phyloP scores from a whole-genome alignment of 1,140 invertebrate species.

The Globodera ellingtonae region DNA sequence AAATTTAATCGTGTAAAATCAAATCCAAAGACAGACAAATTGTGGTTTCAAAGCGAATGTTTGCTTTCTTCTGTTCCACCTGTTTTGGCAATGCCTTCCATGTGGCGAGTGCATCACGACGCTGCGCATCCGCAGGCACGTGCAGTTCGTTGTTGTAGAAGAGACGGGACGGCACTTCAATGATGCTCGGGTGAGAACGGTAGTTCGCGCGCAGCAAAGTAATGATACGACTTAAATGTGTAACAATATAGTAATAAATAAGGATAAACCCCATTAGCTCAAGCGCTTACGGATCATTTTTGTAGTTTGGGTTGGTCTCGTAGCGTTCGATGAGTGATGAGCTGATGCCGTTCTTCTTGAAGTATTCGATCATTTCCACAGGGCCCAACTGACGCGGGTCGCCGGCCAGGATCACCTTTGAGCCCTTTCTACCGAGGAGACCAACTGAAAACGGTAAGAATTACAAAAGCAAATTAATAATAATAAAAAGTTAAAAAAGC shows the following conservation, averaged over 20 bases:
- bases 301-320: conserved; percentile 8
- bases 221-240: conserved; percentile 32
- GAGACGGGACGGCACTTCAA: conserved; percentile 41
- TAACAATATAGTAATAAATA: neutral
- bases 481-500: neutral
- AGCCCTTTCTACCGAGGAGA: conserved; percentile 1
- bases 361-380: conserved; percentile 73
- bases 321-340: conserved; percentile 33
- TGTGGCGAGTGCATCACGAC: neutral
- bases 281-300: conserved; percentile 28
- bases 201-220: conserved; percentile 40
- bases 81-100: conserved; percentile 22
- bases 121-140: conserved; percentile 9
- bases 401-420: conserved; percentile 78
- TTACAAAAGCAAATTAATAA: neutral
- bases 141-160: conserved; percentile 34
- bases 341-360: conserved; percentile 65
- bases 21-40: neutral
- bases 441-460: conserved; percentile 13
- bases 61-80: conserved; percentile 17
- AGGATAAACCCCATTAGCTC: neutral
- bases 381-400: conserved; percentile 89
- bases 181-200: conserved; percentile 39
- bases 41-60: neutral
- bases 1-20: too few relatives aligned